Evolutionary conservation across 2,113 vertebrate species (phyloP).

Genomic region (Cololabis saira): DNA sequence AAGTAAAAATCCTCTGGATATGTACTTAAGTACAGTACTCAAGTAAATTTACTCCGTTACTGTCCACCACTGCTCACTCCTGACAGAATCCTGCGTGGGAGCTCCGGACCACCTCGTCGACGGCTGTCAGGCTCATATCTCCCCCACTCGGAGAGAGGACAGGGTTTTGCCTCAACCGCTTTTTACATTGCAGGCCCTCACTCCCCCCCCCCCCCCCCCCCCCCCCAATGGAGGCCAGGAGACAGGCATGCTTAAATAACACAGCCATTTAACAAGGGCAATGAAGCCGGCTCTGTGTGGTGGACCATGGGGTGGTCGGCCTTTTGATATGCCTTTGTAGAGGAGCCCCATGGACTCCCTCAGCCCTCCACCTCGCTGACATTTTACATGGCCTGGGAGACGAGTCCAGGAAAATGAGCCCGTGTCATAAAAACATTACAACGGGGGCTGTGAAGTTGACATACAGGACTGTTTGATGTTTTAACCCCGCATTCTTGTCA

Average conservation of each 20-base stretch:
- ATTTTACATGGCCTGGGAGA: slow-evolving; percentile 67
- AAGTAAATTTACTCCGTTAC: no score
- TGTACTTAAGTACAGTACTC: no score
- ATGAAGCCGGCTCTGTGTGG: slow-evolving; percentile 48
- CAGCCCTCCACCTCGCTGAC: slow-evolving; percentile 53
- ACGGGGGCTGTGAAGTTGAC: slow-evolving; percentile 40
- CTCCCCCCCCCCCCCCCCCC: no score
- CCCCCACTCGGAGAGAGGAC: slow-evolving; percentile 3
- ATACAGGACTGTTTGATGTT: slow-evolving; percentile 59
- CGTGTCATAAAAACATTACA: slow-evolving; percentile 69
- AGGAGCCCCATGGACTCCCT: slow-evolving; percentile 41
- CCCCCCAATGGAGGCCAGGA: slow-evolving; percentile 40
- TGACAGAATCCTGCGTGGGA: slow-evolving; percentile 32
- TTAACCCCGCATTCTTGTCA: slow-evolving; percentile 37
- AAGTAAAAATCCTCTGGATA: no score
- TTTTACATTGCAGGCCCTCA: slow-evolving; percentile 33
- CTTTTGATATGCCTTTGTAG: slow-evolving; percentile 66
- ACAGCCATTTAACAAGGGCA: slow-evolving; percentile 62
- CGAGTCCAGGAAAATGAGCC: slow-evolving; percentile 46
- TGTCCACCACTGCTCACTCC: background rate
- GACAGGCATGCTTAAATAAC: slow-evolving; percentile 65
- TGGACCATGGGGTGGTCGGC: slow-evolving; percentile 45
- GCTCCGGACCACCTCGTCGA: slow-evolving; percentile 54
- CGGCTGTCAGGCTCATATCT: slow-evolving; percentile 36
- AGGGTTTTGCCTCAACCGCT: slow-evolving; percentile 19